These are phyloP conservation scores for Enteromius argenteus DNA, from an alignment of 2,797 vertebrate genomes.

Conservation along the genomic window DNA sequence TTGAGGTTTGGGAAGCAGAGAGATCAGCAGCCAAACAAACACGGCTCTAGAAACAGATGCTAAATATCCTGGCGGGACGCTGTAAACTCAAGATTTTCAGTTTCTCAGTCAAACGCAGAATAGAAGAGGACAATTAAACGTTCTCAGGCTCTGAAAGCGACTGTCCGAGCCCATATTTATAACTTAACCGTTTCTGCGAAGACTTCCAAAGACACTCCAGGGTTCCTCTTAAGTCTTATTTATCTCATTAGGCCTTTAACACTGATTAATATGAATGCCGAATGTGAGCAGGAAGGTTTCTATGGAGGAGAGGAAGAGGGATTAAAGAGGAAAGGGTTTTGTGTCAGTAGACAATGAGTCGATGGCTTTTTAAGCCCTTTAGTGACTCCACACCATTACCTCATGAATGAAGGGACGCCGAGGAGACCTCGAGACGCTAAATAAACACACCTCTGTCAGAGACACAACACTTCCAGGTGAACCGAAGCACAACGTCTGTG, in stretches of 20 bases:
- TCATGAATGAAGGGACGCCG: constrained; percentile 73
- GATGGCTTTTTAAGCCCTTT: constrained; percentile 90
- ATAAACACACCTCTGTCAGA: constrained; percentile 44
- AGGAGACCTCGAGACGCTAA: constrained; percentile 30
- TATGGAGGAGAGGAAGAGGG: constrained; percentile 55
- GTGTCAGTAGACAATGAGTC: constrained; percentile 88
- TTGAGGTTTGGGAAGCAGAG: constrained; percentile 53
- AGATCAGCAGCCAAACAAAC: constrained; percentile 40
- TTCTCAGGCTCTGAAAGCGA: constrained; percentile 36
- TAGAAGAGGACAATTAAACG: not conserved
- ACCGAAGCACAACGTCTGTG: too few species aligned
- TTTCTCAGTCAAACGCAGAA: not conserved
- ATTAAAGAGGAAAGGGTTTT: constrained; percentile 81
- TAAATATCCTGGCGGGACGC: not conserved
- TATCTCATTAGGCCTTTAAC: constrained; percentile 97
- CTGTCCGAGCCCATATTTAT: constrained; percentile 70
- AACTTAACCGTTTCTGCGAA: constrained; percentile 75
- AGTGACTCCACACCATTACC: constrained; percentile 85
- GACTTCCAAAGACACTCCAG: constrained; percentile 78
- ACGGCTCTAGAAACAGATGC: constrained; percentile 12
- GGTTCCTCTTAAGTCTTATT: constrained; percentile 89
- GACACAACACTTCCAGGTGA: not conserved
- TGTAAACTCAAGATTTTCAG: not conserved
- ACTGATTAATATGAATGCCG: constrained; percentile 95
- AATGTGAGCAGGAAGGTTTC: constrained; percentile 81